Base-by-base conservation (phyloP, 2,888 invertebrate species). In the Hartigia nigra region DNA sequence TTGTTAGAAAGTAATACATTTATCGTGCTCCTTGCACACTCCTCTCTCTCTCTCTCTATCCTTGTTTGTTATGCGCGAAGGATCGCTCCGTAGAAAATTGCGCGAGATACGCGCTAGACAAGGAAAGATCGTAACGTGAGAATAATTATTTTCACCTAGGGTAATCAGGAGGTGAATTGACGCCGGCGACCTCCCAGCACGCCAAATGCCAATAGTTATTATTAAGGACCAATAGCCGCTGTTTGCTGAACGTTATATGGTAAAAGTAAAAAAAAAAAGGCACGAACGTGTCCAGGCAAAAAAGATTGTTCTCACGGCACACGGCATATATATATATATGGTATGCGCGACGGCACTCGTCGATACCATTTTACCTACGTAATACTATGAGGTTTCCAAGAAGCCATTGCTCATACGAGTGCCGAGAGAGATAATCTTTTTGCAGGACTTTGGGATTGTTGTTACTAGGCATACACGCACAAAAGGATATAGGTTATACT, bases 71-170 rank as follows among this genome's bases (percentile, higher is more conserved):
- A 9, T 23, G 23, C 23, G 55, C 23, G 9, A 55, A 9, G 55
- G 23, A 23, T 55, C 55, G 55, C 23, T 23, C 9, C 23, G n/a
- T 23, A 55, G 55, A 23, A 55, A 55, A 23, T 2, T 2, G 23
- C 55, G 55, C 55, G 55, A 2, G 55, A 55, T 55, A 23, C 9
- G 23, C 55, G 55, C 55, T 23, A 9, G 23, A 9, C 55, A 4
- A 55, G 14, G 55, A 5, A 39, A 55, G 55, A 55, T 55, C 55
- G 55, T 55, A 23, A 55, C 55, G 23, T 9, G 55, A 55, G 55
- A 55, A 84, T 85, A 87, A 87, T 87, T 87, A 87, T 86, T 87
- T 86, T 87, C 85, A 85, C 86, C 85, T 81, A 81, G 79, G 55
- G 55, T 55, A 55, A 55, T 55, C 55, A 55, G 23, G 23, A 55